phyloP scores from a whole-genome alignment of 2,113 vertebrate species.

The Excalfactoria chinensis region DNA sequence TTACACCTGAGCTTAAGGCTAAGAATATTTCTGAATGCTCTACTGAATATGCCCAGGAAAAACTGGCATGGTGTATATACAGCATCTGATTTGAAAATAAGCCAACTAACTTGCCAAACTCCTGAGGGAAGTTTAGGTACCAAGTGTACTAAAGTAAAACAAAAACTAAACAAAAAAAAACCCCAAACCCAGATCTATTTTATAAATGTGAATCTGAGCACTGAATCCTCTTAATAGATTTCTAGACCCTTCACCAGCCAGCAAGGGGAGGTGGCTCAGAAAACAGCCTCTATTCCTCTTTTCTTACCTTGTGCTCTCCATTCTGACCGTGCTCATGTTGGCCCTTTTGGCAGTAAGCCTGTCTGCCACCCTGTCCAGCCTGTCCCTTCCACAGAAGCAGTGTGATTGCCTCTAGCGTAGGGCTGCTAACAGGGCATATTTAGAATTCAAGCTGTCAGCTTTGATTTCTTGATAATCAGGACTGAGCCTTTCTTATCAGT shows the following conservation, averaged over 20 bases:
- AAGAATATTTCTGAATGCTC: background rate
- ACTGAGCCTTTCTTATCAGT: background rate
- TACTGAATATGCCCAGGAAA: background rate
- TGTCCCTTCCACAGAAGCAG: background rate
- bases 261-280: background rate
- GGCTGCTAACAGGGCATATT: background rate
- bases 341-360: background rate
- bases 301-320: rapidly evolving
- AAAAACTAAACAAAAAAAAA: background rate
- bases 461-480: background rate
- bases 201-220: background rate
- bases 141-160: background rate
- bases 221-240: background rate
- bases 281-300: rapidly evolving
- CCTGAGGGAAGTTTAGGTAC: background rate
- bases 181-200: background rate
- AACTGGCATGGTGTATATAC: background rate
- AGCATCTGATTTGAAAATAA: background rate
- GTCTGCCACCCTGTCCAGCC: background rate
- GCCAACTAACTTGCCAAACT: background rate
- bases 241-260: background rate
- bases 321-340: background rate
- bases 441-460: background rate
- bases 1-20: background rate
- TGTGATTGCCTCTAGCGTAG: background rate